Percentiles rank a stretch among this genome's conserved stretches.
Conservation (phyloP, 2,888 invertebrate species). For the Luperina nickerlii region DNA sequence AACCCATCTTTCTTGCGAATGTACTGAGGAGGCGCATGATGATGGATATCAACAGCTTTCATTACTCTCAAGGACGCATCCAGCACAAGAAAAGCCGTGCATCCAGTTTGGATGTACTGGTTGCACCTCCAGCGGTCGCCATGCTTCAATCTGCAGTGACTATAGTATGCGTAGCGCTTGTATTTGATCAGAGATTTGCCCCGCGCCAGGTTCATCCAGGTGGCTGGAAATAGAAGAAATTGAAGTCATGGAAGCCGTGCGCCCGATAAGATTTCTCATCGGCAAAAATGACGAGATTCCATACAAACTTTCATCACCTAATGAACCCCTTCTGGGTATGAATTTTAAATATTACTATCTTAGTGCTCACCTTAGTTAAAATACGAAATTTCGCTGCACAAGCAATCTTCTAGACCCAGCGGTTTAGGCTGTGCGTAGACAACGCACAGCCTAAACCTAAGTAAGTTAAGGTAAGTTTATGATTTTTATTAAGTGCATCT, state of each 20-base stretch:
- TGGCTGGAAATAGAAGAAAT: constrained; percentile 39
- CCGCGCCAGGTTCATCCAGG: constrained; percentile 33
- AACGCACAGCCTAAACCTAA: no score
- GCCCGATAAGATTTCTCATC: neutral
- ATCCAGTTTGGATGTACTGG: constrained; percentile 40
- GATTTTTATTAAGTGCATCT: neutral
- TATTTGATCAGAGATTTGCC: constrained; percentile 47
- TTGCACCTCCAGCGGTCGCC: constrained; percentile 54
- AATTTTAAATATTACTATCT: neutral
- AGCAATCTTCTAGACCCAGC: neutral
- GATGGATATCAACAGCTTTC: constrained; percentile 34
- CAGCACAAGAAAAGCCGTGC: constrained; percentile 41
- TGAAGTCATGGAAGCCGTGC: neutral
- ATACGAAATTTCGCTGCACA: neutral
- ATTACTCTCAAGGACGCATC: constrained; percentile 33
- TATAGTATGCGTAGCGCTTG: constrained; percentile 36
- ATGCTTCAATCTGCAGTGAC: constrained; percentile 45
- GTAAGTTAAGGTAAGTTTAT: no score
- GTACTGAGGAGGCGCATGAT: constrained; percentile 40
- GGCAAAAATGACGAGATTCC: neutral
- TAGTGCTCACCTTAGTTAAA: no score
- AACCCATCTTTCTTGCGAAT: constrained; percentile 20
- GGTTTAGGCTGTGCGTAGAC: neutral
- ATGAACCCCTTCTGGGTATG: neutral
- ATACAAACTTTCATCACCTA: neutral